A percentile compares a stretch with the other conserved stretches of the same genome.
Conservation (phyloP, 2,113 vertebrate species). For the Phoxinus phoxinus region DNA sequence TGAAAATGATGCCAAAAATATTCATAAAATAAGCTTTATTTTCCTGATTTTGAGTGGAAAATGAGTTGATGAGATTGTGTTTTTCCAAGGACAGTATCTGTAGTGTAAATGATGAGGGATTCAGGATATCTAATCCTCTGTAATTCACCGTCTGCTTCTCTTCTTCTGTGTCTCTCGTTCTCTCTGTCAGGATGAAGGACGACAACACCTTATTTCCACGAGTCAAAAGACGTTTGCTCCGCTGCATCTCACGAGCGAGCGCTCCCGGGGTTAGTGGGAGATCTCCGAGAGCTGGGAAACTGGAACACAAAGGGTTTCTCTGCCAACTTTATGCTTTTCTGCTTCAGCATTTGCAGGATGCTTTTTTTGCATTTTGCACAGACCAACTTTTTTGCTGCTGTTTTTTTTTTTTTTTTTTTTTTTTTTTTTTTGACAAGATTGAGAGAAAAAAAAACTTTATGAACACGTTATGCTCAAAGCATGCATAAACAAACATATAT, state of each 20-base stretch:
- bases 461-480: slow-evolving; percentile 83
- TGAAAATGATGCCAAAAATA: too few species aligned
- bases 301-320: slow-evolving; percentile 67
- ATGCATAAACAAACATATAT: slow-evolving; percentile 77
- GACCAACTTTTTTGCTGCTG: slow-evolving; percentile 83
- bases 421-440: slow-evolving; percentile 76
- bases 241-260: slow-evolving; percentile 83
- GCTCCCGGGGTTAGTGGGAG: slow-evolving; percentile 79
- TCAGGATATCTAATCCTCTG: slow-evolving; percentile 32
- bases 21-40: not conserved
- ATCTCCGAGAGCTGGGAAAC: slow-evolving; percentile 73
- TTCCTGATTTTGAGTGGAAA: not conserved
- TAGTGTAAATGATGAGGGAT: not conserved
- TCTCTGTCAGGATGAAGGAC: slow-evolving; percentile 80
- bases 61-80: not conserved
- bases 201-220: slow-evolving; percentile 83
- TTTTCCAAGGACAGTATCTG: not conserved
- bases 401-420: slow-evolving; percentile 68
- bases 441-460: slow-evolving; percentile 72
- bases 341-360: slow-evolving; percentile 77
- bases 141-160: slow-evolving; percentile 41
- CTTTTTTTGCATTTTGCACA: slow-evolving; percentile 74
- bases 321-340: slow-evolving; percentile 61
- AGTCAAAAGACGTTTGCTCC: slow-evolving; percentile 83
- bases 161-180: slow-evolving; percentile 52